Percentiles rank a stretch among this genome's conserved stretches.
Evolutionary conservation across 2,113 vertebrate genomes (phyloP).

Genomic region (Cepphus grylle): DNA sequence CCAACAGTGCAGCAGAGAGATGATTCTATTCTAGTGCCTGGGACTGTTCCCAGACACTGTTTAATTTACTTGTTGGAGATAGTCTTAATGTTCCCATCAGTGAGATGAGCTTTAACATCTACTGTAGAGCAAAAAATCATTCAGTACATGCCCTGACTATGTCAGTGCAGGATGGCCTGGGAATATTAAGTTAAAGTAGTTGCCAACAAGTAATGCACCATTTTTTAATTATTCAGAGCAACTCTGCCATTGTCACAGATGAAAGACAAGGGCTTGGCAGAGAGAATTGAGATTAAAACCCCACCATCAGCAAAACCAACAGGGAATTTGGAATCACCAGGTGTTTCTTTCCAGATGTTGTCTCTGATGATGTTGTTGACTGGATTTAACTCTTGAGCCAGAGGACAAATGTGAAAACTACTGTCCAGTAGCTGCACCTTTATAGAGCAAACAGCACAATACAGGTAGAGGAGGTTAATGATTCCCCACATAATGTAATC

Average conservation of each 20-base stretch:
- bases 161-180: background rate
- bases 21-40: background rate
- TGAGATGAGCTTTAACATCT: background rate
- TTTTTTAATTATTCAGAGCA: constrained; percentile 49
- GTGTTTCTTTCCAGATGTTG: constrained; percentile 14
- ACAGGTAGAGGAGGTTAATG: constrained; percentile 51
- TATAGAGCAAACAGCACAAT: constrained; percentile 11
- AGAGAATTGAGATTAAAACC: background rate
- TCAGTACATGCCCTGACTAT: background rate
- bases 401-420: background rate
- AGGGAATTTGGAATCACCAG: background rate
- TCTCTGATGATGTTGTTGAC: background rate
- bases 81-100: constrained; percentile 10
- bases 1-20: background rate
- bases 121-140: background rate
- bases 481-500: constrained; percentile 55
- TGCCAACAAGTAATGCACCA: constrained; percentile 11
- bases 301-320: background rate
- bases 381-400: constrained; percentile 1
- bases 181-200: constrained; percentile 9
- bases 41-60: constrained; percentile 4
- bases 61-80: constrained; percentile 38
- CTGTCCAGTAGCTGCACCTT: background rate
- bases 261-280: background rate
- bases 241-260: constrained; percentile 15